phyloP scores from a whole-genome alignment of 2,113 vertebrate species.

The Phaetusa simplex region DNA sequence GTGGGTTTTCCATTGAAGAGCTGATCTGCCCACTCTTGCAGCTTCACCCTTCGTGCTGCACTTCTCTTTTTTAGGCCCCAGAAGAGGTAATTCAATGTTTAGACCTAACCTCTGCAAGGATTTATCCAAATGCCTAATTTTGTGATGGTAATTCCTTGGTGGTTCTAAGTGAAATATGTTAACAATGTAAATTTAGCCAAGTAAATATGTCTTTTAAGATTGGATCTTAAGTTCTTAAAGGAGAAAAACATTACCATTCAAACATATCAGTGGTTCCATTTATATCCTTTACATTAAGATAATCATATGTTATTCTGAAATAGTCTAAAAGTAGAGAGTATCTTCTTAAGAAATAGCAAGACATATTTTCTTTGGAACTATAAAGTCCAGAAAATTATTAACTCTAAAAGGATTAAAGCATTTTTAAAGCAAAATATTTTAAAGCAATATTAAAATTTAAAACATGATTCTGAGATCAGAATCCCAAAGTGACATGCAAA shows the following conservation, averaged over 20 bases:
- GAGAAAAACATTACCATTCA: neutral
- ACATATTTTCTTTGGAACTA: neutral
- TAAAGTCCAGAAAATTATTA: neutral
- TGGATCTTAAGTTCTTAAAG: neutral
- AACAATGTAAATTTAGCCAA: neutral
- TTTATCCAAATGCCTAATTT: neutral
- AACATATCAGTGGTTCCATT: neutral
- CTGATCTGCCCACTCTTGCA: neutral
- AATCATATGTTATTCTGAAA: neutral
- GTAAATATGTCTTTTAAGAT: neutral
- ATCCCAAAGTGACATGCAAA: neutral
- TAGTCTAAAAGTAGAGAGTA: neutral
- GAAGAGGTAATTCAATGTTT: neutral
- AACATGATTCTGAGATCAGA: neutral
- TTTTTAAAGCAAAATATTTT: neutral
- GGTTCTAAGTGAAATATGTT: neutral
- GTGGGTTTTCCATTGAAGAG: conserved; percentile 18
- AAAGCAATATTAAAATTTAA: neutral
- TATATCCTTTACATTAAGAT: neutral
- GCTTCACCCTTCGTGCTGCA: neutral
- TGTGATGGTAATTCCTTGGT: neutral
- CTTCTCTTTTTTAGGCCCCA: neutral
- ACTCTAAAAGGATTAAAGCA: neutral
- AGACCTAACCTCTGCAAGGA: neutral
- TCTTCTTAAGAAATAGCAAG: neutral